Base-by-base conservation (phyloP, 2,888 invertebrate genomes). In the Diachrysia chrysitis region DNA sequence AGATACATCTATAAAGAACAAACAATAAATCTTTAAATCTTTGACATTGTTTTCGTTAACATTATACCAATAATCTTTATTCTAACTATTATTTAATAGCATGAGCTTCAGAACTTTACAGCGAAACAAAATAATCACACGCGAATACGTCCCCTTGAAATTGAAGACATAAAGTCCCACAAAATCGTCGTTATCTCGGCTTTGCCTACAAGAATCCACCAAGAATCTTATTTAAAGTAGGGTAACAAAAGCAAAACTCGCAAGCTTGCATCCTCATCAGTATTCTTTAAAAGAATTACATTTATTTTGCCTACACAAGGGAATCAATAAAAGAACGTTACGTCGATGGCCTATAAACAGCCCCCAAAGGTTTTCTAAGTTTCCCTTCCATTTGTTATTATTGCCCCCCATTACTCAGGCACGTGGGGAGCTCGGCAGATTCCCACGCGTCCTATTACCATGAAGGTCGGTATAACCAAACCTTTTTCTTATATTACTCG, bases 381-480 rank as follows among this genome's bases (percentile, higher is more conserved):
- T 79, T 68, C 69, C 75, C 79, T 73, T 63, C 83, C 84, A 89
- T 87, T 86, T 85, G 79, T 88, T 88, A 87, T 86, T 83, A 86
- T 83, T 81, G 78, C 79, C 79, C 79, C 73, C 77, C 80, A 87
- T 89, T 85, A 84, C 78, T 87, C 85, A 85, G 69, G 79, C 82
- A 77, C 78, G 78, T 78, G 83, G 75, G 73, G 66, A 71, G 71
- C 76, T 66, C 69, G 71, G 64, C 66, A 71, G 71, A 81, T 84
- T 89, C 87, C 85, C 88, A 79, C 75, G 82, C 76, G 86, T 71
- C 71, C 83, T 74, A 86, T 89, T 88, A 84, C 76, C 77, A 82
- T 77, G 79, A 81, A 82, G 83, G 84, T 80, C 83, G 82, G 82
- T 80, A 73, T 71, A 80, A 70, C 73, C 68, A 71, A 79, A 84